Evolutionary conservation across 2,888 invertebrate genomes (phyloP).

Genomic region (Pteria penguin): DNA sequence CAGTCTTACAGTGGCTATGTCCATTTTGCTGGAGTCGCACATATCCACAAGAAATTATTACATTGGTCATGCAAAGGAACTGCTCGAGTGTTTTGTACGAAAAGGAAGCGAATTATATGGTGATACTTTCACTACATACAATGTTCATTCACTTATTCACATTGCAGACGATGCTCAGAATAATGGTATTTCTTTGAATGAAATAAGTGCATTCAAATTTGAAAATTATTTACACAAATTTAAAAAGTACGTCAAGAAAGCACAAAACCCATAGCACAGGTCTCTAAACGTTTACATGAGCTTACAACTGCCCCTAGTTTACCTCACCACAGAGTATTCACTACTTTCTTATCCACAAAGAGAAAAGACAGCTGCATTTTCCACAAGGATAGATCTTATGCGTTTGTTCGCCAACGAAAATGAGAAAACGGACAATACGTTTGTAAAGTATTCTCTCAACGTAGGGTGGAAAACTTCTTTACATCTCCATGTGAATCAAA

Average conservation of each 20-base stretch:
- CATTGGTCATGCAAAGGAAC: constrained; percentile 41
- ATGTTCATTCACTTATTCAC: constrained; percentile 29
- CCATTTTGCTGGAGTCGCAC: constrained; percentile 22
- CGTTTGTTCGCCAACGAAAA: constrained; percentile 23
- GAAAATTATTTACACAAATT: constrained; percentile 44
- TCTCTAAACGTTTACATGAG: constrained; percentile 26
- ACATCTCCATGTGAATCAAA: constrained; percentile 37
- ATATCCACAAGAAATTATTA: constrained; percentile 18
- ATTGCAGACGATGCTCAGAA: constrained; percentile 36
- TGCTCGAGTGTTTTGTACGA: constrained; percentile 40
- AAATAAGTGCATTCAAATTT: constrained; percentile 41
- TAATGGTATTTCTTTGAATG: constrained; percentile 35
- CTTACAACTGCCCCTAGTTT: not conserved
- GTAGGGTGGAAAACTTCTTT: constrained; percentile 21
- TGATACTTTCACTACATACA: not conserved
- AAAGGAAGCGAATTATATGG: not conserved
- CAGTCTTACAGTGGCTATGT: constrained; percentile 38
- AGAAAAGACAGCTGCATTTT: constrained; percentile 24
- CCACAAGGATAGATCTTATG: constrained; percentile 1
- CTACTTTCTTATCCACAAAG: not conserved
- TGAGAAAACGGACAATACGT: constrained; percentile 5
- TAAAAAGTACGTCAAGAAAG: constrained; percentile 33
- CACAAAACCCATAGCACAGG: constrained; percentile 30
- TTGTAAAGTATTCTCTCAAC: constrained; percentile 18
- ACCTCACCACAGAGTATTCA: too few relatives aligned